A percentile compares a stretch with the other conserved stretches of the same genome.
Evolutionary conservation across 2,113 vertebrate species (phyloP).

Genomic region (Microcebus murinus): DNA sequence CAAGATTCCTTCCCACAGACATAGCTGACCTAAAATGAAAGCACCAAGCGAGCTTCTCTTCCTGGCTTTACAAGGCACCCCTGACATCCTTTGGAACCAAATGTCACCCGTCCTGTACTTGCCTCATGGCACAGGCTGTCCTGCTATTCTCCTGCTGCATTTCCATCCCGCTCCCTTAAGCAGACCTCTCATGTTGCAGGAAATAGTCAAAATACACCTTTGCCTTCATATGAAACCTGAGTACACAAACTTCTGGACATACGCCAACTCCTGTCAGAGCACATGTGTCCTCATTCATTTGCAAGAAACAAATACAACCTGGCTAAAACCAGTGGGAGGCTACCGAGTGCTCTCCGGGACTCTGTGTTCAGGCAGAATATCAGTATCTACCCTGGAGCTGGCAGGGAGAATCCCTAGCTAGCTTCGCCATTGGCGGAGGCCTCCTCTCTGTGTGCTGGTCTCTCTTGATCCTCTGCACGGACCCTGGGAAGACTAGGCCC

Average conservation of each 20-base stretch:
- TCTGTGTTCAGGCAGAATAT: neutral
- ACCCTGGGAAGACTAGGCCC: neutral
- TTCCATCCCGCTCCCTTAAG: neutral
- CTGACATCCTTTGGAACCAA: neutral
- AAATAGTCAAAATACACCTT: conserved; percentile 6
- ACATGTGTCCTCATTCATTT: neutral
- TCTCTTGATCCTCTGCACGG: no score
- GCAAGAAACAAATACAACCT: conserved; percentile 34
- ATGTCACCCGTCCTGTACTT: conserved; percentile 30
- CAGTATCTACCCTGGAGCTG: neutral
- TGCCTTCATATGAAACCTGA: neutral
- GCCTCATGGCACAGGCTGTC: neutral
- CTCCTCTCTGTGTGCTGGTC: neutral
- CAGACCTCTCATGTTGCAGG: neutral
- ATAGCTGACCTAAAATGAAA: neutral
- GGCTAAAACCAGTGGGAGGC: neutral
- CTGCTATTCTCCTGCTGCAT: neutral
- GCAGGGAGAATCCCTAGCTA: neutral
- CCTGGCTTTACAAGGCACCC: neutral
- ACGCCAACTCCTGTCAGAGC: neutral
- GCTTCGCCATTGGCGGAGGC: neutral
- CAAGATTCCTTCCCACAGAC: neutral
- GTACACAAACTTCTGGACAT: conserved; percentile 15
- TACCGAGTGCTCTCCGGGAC: neutral
- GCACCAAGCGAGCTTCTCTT: neutral